phyloP scores from a whole-genome alignment of 2,113 vertebrate species.

The Amphilophus citrinellus region DNA sequence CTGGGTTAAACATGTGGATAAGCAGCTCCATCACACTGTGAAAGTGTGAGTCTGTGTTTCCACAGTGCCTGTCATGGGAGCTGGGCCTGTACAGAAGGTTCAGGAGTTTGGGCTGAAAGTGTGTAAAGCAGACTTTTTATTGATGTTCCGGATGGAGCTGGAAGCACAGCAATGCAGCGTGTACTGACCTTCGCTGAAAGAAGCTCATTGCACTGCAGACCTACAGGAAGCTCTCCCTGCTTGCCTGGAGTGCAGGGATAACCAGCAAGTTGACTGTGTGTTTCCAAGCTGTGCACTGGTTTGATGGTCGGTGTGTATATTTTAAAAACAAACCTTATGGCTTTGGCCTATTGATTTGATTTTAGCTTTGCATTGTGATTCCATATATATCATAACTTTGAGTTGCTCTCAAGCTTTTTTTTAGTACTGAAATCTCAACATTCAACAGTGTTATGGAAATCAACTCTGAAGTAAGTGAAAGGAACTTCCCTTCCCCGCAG shows the following conservation, averaged over 20 bases:
- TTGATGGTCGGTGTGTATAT: not conserved
- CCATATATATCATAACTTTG: not conserved
- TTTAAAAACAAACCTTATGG: slow-evolving; percentile 24
- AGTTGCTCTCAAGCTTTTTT: slow-evolving; percentile 26
- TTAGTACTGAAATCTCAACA: not conserved
- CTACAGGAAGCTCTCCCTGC: slow-evolving; percentile 7
- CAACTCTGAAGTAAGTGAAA: not conserved
- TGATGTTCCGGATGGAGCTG: slow-evolving; percentile 28
- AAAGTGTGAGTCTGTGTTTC: slow-evolving; percentile 20
- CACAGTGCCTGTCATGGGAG: slow-evolving; percentile 43
- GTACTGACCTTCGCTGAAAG: slow-evolving; percentile 26
- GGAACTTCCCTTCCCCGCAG: slow-evolving; percentile 23
- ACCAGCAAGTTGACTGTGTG: not conserved
- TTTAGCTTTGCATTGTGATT: slow-evolving; percentile 40
- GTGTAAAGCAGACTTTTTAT: slow-evolving; percentile 47
- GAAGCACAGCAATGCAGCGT: slow-evolving; percentile 1
- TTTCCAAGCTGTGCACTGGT: not conserved
- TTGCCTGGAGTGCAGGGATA: not conserved
- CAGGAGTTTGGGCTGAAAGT: slow-evolving; percentile 35
- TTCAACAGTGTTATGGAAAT: not conserved
- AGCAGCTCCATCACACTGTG: slow-evolving; percentile 25
- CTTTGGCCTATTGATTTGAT: not conserved
- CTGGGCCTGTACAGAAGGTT: slow-evolving; percentile 18
- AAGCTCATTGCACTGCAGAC: slow-evolving; percentile 14
- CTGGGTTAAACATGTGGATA: slow-evolving; percentile 41